A percentile compares a stretch with the other conserved stretches of the same genome.
Evolutionary conservation across 2,797 vertebrate genomes (phyloP).

Genomic region (Clarias laeviceps): DNA sequence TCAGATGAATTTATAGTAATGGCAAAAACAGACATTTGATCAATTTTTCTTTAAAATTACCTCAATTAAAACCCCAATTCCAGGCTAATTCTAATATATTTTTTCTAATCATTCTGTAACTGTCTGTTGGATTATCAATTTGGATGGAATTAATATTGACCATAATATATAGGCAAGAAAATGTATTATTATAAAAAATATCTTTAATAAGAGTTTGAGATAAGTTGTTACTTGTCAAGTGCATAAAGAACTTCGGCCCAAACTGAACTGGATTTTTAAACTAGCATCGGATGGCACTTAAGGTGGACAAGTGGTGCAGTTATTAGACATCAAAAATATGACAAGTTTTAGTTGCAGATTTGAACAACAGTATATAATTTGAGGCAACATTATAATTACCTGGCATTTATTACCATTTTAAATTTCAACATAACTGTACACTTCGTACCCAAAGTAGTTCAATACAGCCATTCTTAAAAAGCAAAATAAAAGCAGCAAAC

Average conservation of each 20-base stretch:
- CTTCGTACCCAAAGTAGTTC: conserved; percentile 88
- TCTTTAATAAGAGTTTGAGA: neutral
- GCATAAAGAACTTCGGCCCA: too few relatives aligned
- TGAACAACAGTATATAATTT: neutral
- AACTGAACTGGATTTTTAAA: neutral
- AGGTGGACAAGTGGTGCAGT: neutral
- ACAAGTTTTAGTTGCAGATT: neutral
- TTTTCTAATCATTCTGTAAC: neutral
- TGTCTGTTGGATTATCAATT: neutral
- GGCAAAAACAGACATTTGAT: neutral
- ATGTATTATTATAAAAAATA: neutral
- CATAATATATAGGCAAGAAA: neutral
- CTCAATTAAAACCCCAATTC: neutral
- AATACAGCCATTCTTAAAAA: conserved; percentile 83
- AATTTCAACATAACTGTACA: conserved; percentile 85
- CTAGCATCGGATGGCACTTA: neutral
- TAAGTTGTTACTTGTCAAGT: neutral
- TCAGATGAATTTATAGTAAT: neutral
- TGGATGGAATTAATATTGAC: neutral
- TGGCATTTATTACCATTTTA: conserved; percentile 81
- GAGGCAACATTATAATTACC: conserved; percentile 67
- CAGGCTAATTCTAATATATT: neutral
- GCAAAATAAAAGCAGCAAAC: conserved; percentile 92
- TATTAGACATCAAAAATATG: neutral
- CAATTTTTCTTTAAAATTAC: neutral